These are phyloP conservation scores for Eulemur mongoz DNA, from an alignment of 2,797 vertebrate species.

Conservation along the genomic window DNA sequence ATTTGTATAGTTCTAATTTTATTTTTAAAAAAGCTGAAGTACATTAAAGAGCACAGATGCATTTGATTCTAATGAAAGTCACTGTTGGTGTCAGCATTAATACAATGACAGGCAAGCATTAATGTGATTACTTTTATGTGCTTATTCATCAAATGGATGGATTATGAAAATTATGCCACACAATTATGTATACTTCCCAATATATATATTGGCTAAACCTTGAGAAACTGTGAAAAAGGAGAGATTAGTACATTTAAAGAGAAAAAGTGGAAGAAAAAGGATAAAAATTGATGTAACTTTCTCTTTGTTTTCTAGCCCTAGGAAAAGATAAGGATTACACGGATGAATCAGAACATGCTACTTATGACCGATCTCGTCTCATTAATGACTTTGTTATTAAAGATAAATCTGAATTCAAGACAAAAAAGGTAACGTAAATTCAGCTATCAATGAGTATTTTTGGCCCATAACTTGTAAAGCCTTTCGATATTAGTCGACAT, in stretches of 20 bases:
- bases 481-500: not conserved
- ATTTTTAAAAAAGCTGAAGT: not conserved
- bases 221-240: not conserved
- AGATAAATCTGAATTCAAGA: constrained; percentile 89
- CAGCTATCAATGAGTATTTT: not conserved
- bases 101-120: not conserved
- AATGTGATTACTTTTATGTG: not conserved
- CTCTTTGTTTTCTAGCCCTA: constrained; percentile 84
- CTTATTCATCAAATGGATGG: not conserved
- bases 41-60: not conserved
- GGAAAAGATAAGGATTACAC: constrained; percentile 91
- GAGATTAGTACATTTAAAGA: not conserved
- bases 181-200: not conserved
- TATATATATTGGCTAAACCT: not conserved
- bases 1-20: not conserved
- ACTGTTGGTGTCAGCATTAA: not conserved
- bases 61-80: not conserved
- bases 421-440: constrained; percentile 89
- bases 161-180: not conserved
- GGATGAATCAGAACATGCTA: constrained; percentile 92
- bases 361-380: constrained; percentile 91
- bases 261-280: not conserved
- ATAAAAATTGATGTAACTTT: constrained; percentile 26
- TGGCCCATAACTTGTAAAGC: not conserved
- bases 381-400: constrained; percentile 90